phyloP scores from a whole-genome alignment of 35 echinoderm and acorn worm genomes.

The Patiria miniata region DNA sequence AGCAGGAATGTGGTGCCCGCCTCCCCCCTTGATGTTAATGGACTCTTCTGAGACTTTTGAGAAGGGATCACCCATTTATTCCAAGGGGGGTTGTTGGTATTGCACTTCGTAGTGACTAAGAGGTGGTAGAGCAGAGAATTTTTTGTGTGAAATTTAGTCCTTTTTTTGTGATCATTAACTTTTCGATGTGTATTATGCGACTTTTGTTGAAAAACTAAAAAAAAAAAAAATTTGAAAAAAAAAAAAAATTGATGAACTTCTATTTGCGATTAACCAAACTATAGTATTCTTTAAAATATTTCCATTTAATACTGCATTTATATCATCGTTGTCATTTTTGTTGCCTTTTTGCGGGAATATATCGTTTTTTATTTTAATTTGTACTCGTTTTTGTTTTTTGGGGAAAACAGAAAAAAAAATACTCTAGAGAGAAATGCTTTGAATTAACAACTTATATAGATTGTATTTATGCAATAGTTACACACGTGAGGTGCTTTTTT shows the following conservation, averaged over 20 bases:
- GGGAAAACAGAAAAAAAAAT: background rate
- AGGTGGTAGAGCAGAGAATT: conserved; percentile 20
- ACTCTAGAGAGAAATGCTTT: conserved; percentile 22
- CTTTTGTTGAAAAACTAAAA: background rate
- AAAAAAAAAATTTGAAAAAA: background rate
- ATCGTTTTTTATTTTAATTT: conserved; percentile 30
- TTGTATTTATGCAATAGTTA: conserved; percentile 34
- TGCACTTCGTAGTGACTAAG: background rate
- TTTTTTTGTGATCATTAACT: conserved; percentile 24
- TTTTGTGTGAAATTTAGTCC: background rate
- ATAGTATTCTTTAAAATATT: conserved; percentile 33
- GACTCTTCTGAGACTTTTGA: background rate
- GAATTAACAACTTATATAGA: conserved; percentile 34
- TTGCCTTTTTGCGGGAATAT: conserved; percentile 26
- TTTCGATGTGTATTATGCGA: conserved; percentile 22
- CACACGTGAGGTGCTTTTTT: conserved; percentile 26
- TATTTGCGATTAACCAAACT: conserved; percentile 31
- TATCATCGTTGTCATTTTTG: conserved; percentile 5
- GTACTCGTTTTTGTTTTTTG: conserved; percentile 18
- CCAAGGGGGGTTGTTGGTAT: background rate
- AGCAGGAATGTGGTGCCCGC: background rate
- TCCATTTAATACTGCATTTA: conserved; percentile 34
- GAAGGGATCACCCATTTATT: no score
- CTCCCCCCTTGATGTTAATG: background rate
- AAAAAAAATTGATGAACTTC: conserved; percentile 25